Evolutionary conservation across 2,797 vertebrate genomes (phyloP), one percentile per base, ranked within the genome.

Genomic region (Gambelia wislizenii): DNA sequence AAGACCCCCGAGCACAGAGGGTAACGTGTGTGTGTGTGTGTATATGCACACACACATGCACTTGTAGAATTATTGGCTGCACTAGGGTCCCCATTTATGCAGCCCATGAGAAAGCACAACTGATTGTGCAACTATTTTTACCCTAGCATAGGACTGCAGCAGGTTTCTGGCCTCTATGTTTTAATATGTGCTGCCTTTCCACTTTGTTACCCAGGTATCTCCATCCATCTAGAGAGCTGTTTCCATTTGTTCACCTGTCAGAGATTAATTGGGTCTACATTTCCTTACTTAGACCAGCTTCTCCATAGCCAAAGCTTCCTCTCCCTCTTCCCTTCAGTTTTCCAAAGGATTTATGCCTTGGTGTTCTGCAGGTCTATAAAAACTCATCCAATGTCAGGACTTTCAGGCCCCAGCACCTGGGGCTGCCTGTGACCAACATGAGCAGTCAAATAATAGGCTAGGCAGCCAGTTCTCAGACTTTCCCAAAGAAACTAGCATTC

Each of bases 161-260:
- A 33, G 30, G 30, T 33, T 67, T 33, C 61, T 12, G 27, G 61
- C 27, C 6, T 67, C n/a, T 88, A 12, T 42, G 27, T 75, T 89
- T 85, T 81, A 77, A 75, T 64, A 69, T 49, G 22, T 81, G 75
- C 44, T 52, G 54, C 52, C 52, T 84, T 72, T 79, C 59, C 47
- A 64, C 54, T 30, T 42, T 42, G 27, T n/a, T 81, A 75, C 74
- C 67, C 47, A 69, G 89, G 89, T 88, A 87, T 88, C 77, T 59
- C 59, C 76, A 85, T 81, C 77, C 77, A 81, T 85, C 82, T 85
- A 44, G 56, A 81, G 69, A 82, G 81, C 47, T 85, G 82, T 75
- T 91, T 91, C 77, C 77, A 76, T 88, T 74, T 87, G 67, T 80
- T 81, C 89, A 74, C 67, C 83, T 85, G 82, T 85, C 89, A 90